Evolutionary conservation across 2,797 vertebrate species (phyloP).

Genomic region (Arnoldichthys spilopterus): DNA sequence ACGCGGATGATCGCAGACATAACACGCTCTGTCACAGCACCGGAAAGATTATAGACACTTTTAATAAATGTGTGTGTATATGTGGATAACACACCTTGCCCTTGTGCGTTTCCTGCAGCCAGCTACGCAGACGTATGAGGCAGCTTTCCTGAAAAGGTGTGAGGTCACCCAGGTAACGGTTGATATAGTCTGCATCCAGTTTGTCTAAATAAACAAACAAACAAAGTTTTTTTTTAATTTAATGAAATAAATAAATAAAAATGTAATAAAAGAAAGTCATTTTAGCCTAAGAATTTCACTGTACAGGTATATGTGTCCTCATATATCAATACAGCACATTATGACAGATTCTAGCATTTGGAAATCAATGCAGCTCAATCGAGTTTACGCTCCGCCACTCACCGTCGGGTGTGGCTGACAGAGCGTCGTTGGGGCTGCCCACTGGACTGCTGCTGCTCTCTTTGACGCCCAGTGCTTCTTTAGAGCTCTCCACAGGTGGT

Average conservation of each 20-base stretch:
- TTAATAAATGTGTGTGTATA: not conserved
- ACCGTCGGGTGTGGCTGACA: conserved; percentile 89
- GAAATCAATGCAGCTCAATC: too few relatives aligned
- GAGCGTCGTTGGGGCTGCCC: conserved; percentile 75
- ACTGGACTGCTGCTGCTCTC: conserved; percentile 73
- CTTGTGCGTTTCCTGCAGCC: conserved; percentile 97
- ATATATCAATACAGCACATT: too few relatives aligned
- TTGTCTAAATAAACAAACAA: conserved; percentile 80
- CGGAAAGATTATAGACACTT: not conserved
- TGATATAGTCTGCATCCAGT: conserved; percentile 96
- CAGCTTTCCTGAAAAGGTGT: conserved; percentile 97
- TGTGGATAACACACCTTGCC: conserved; percentile 83
- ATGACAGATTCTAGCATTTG: too few relatives aligned
- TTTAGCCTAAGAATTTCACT: too few relatives aligned
- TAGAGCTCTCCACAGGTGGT: conserved; percentile 53
- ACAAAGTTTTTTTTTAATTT: too few relatives aligned
- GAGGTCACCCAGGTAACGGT: conserved; percentile 94
- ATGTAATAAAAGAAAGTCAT: too few relatives aligned
- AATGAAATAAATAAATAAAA: too few relatives aligned
- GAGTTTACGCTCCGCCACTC: too few relatives aligned
- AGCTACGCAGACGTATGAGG: conserved; percentile 92
- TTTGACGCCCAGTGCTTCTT: conserved; percentile 73
- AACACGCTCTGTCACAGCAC: not conserved
- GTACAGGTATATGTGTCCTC: too few relatives aligned
- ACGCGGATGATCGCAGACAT: not conserved